Evolutionary conservation across 2,888 invertebrate species (phyloP).

Genomic region (Papilio protenor): DNA sequence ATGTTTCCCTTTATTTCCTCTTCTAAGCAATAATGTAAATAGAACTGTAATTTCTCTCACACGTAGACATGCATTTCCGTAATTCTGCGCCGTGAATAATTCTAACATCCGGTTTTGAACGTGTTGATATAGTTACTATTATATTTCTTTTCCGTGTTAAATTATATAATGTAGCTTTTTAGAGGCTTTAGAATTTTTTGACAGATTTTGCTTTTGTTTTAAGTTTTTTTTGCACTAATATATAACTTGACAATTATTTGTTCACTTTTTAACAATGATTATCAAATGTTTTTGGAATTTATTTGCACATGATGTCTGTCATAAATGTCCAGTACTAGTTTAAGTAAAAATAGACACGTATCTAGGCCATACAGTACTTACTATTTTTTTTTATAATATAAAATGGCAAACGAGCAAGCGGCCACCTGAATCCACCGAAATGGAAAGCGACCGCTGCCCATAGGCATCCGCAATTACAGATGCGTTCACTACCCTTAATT

Average conservation of each 20-base stretch:
- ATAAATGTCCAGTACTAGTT: no score
- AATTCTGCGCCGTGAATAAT: constrained; percentile 27
- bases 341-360: not conserved
- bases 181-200: no score
- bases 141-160: not conserved
- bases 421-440: no score
- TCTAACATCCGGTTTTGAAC: constrained; percentile 23
- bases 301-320: not conserved
- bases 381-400: no score
- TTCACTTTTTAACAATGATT: not conserved
- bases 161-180: not conserved
- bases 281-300: not conserved
- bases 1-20: not conserved
- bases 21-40: constrained; percentile 1
- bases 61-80: constrained; percentile 17
- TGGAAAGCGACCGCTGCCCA: no score
- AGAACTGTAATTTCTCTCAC: not conserved
- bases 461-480: no score
- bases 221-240: no score
- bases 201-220: no score
- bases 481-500: no score
- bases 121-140: constrained; percentile 34
- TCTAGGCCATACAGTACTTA: not conserved
- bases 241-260: no score
- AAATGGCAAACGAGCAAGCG: no score